phyloP scores from a whole-genome alignment of 2,797 vertebrate species.

The Cuculus canorus region DNA sequence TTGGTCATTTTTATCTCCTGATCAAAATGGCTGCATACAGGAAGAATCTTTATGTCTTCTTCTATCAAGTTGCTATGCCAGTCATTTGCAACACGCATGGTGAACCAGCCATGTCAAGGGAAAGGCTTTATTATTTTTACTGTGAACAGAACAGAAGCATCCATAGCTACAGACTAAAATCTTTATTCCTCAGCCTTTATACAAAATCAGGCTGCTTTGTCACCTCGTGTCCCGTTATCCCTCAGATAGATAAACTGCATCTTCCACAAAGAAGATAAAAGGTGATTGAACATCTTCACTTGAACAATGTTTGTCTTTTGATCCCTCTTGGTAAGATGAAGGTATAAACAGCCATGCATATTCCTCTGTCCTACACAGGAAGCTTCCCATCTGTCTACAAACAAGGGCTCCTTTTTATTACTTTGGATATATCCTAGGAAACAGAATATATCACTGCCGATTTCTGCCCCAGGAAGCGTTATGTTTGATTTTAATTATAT shows the following conservation, averaged over 20 bases:
- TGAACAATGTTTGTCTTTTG: not conserved
- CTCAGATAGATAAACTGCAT: conserved; percentile 25
- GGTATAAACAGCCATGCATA: not conserved
- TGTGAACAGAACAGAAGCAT: not conserved
- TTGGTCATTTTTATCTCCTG: conserved; percentile 10
- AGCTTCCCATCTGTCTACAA: conserved; percentile 26
- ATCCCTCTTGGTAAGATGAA: not conserved
- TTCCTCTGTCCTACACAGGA: conserved; percentile 4
- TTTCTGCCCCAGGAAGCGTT: conserved; percentile 4
- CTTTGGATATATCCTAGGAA: not conserved
- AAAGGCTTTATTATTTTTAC: not conserved
- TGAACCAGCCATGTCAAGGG: not conserved
- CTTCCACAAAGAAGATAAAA: not conserved
- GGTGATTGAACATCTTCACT: not conserved
- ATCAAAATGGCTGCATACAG: conserved; percentile 1
- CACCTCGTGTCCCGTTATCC: conserved; percentile 1
- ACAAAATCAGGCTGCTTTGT: conserved; percentile 30
- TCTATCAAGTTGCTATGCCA: not conserved
- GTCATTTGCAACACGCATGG: not conserved
- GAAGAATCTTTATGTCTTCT: not conserved
- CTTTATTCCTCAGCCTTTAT: not conserved
- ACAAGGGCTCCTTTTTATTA: not conserved
- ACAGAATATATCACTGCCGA: not conserved
- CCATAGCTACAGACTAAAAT: not conserved
- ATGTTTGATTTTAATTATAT: conserved; percentile 49